These are phyloP conservation scores for Steinernema feltiae DNA, from an alignment of 1,140 invertebrate genomes.

Conservation along the genomic window DNA sequence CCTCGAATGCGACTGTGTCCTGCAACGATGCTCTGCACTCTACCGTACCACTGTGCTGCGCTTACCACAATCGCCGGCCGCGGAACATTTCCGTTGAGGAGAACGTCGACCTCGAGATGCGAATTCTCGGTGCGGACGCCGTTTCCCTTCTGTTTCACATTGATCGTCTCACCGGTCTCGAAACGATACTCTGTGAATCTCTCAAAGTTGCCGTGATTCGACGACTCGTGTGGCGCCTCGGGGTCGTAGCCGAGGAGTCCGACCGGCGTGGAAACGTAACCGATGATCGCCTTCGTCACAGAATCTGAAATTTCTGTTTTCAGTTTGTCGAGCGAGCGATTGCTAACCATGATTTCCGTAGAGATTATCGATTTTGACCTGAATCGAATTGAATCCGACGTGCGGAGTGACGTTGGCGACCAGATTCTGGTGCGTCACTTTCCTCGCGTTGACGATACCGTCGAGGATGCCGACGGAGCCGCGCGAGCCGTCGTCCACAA, in stretches of 20 bases:
- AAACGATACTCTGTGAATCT: constrained; percentile 33
- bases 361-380: constrained; percentile 37
- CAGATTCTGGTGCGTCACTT: constrained; percentile 18
- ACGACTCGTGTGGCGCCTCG: background rate
- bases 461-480: background rate
- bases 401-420: constrained; percentile 26
- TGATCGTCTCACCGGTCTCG: constrained; percentile 36
- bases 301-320: background rate
- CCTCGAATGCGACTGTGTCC: constrained; percentile 27
- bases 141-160: constrained; percentile 33
- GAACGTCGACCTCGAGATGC: constrained; percentile 35
- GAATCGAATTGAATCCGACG: constrained; percentile 30
- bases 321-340: background rate
- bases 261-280: constrained; percentile 30
- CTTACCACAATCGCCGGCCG: constrained; percentile 11
- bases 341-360: background rate
- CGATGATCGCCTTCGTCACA: constrained; percentile 21
- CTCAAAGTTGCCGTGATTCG: constrained; percentile 8
- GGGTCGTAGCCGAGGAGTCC: constrained; percentile 30
- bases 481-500: constrained; percentile 33
- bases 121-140: constrained; percentile 17
- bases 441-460: constrained; percentile 28
- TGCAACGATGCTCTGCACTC: background rate
- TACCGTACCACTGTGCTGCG: constrained; percentile 7
- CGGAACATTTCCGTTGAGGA: constrained; percentile 38